phyloP scores from a whole-genome alignment of 2,888 invertebrate species.

The Drosophila quasianomalipes region DNA sequence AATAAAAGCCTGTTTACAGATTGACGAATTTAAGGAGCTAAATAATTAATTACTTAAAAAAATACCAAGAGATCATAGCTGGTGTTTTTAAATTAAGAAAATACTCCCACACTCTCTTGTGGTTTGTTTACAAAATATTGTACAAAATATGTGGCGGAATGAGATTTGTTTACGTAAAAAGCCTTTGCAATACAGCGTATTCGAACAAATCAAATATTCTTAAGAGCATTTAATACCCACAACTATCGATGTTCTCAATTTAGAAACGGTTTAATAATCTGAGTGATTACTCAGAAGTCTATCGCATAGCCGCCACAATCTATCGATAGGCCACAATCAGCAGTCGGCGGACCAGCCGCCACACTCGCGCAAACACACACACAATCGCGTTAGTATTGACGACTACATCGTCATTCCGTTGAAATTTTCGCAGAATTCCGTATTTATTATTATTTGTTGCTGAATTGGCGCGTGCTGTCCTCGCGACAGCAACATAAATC shows the following conservation, averaged over 20 bases:
- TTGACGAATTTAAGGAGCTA: too few relatives aligned
- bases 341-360: constrained; percentile 17
- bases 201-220: neutral
- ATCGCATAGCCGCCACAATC: constrained; percentile 24
- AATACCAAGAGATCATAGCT: neutral
- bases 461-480: constrained; percentile 32
- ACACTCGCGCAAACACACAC: constrained; percentile 19
- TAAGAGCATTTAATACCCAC: neutral
- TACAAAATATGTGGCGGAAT: neutral
- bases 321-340: constrained; percentile 1
- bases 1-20: too few relatives aligned
- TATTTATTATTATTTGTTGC: constrained; percentile 52
- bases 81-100: neutral
- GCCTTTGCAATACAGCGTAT: neutral
- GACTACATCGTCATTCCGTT: constrained; percentile 44
- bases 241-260: neutral
- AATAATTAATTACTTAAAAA: neutral
- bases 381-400: constrained; percentile 16
- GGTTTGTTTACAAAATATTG: neutral
- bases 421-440: constrained; percentile 38
- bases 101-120: neutral
- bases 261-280: neutral
- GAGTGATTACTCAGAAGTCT: neutral
- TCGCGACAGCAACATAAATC: neutral
- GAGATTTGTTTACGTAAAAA: neutral